These are phyloP conservation scores for Pseudococcus viburni DNA, from an alignment of 2,888 invertebrate species.

Conservation along the genomic window DNA sequence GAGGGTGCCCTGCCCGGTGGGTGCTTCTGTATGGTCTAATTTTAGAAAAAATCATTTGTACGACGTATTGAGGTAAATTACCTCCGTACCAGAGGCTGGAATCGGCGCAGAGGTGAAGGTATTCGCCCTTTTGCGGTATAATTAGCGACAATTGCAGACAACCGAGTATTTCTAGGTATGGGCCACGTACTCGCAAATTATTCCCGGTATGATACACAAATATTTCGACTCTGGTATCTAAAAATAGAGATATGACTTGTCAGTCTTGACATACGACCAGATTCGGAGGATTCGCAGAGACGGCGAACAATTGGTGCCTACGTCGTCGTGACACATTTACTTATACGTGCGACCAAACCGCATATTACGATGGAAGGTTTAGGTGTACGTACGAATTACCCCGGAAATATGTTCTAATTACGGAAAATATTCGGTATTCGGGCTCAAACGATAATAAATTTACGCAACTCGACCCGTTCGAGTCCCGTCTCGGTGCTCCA, in stretches of 20 bases:
- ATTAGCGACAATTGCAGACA: neutral
- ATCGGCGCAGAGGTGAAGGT: neutral
- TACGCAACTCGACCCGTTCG: neutral
- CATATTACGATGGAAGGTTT: too few relatives aligned
- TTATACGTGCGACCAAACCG: neutral
- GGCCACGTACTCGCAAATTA: too few relatives aligned
- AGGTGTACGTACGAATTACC: neutral
- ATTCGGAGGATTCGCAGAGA: too few relatives aligned
- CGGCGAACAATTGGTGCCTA: neutral
- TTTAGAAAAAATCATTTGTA: neutral
- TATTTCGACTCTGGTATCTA: neutral
- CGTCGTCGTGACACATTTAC: neutral
- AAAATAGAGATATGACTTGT: neutral
- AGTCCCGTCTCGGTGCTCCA: neutral
- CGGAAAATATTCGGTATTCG: neutral
- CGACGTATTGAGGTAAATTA: constrained; percentile 2
- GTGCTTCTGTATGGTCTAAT: neutral
- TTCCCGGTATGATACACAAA: too few relatives aligned
- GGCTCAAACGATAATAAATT: constrained; percentile 29
- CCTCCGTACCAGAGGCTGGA: neutral
- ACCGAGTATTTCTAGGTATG: neutral
- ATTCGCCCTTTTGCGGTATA: neutral
- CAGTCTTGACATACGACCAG: neutral
- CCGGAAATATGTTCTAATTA: constrained; percentile 41
- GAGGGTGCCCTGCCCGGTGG: neutral